Evolutionary conservation across 2,888 invertebrate genomes (phyloP).

Genomic region (Microchrysa polita): DNA sequence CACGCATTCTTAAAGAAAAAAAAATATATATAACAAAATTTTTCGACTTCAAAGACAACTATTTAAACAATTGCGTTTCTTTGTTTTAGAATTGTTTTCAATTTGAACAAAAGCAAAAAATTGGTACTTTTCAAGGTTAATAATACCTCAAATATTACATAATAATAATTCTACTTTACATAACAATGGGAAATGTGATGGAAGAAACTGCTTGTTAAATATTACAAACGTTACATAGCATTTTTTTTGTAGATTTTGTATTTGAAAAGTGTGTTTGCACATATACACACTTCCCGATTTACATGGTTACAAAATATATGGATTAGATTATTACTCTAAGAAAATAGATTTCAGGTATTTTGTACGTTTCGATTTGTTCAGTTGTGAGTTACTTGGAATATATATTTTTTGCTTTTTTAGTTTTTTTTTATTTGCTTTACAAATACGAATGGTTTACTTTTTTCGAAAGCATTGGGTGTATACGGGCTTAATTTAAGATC

Average conservation of each 20-base stretch:
- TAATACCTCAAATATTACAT: constrained; percentile 18
- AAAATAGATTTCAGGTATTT: constrained; percentile 36
- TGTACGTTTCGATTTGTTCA: constrained; percentile 43
- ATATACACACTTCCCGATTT: constrained; percentile 19
- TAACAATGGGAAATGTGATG: background rate
- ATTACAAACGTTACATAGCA: background rate
- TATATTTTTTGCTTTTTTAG: constrained; percentile 1
- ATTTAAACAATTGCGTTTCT: constrained; percentile 25
- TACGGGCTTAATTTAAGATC: background rate
- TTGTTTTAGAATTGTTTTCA: constrained; percentile 8
- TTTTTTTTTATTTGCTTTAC: constrained; percentile 32
- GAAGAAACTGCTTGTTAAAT: background rate
- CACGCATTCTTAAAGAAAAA: background rate
- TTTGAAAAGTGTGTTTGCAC: too few species aligned
- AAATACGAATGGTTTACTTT: background rate
- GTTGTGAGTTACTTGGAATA: constrained; percentile 18
- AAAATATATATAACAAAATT: background rate
- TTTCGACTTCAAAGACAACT: background rate
- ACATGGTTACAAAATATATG: background rate
- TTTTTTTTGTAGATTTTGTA: background rate
- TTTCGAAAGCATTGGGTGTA: background rate
- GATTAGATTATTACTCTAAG: constrained; percentile 22
- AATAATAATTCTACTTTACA: too few species aligned
- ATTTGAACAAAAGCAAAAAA: background rate
- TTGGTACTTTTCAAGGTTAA: constrained; percentile 21